phyloP scores from a whole-genome alignment of 2,888 invertebrate genomes.

The Drosophila phalerata region DNA sequence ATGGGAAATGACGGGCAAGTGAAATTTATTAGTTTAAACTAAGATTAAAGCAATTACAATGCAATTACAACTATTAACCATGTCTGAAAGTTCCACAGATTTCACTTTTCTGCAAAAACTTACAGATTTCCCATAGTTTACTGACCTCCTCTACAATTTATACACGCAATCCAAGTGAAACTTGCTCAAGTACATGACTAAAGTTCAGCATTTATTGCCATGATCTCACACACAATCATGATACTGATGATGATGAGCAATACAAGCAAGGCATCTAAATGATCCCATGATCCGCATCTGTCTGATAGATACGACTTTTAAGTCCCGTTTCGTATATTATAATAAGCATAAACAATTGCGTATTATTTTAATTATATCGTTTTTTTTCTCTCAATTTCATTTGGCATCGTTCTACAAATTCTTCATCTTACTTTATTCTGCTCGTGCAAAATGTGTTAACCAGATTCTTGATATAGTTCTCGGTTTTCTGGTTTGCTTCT shows the following conservation, averaged over 20 bases:
- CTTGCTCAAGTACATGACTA: conserved; percentile 31
- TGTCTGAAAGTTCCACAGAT: conserved; percentile 26
- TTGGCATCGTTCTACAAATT: conserved; percentile 53
- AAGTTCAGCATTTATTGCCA: conserved; percentile 46
- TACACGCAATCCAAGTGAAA: conserved; percentile 38
- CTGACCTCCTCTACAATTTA: conserved; percentile 14
- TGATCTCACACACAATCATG: conserved; percentile 50
- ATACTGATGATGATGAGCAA: conserved; percentile 16
- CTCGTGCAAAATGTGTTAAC: conserved; percentile 63
- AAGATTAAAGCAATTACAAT: conserved; percentile 31
- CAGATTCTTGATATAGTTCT: conserved; percentile 41
- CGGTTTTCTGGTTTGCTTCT: conserved; percentile 27
- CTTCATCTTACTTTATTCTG: conserved; percentile 22
- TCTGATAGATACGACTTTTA: conserved; percentile 19
- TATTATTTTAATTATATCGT: conserved; percentile 71
- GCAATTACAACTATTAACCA: conserved; percentile 27
- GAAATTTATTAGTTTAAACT: conserved; percentile 29
- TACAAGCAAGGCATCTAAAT: conserved; percentile 16
- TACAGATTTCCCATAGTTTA: conserved; percentile 37
- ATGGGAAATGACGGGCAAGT: conserved; percentile 2
- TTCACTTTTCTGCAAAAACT: conserved; percentile 45
- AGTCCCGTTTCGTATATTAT: conserved; percentile 37
- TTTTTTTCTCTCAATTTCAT: conserved; percentile 13
- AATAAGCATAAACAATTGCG: conserved; percentile 69
- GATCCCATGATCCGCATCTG: conserved; percentile 49